Percentiles rank a stretch among this genome's conserved stretches.
phyloP scores from a whole-genome alignment of 23 tunicate species.

The Halocynthia aurantium region DNA sequence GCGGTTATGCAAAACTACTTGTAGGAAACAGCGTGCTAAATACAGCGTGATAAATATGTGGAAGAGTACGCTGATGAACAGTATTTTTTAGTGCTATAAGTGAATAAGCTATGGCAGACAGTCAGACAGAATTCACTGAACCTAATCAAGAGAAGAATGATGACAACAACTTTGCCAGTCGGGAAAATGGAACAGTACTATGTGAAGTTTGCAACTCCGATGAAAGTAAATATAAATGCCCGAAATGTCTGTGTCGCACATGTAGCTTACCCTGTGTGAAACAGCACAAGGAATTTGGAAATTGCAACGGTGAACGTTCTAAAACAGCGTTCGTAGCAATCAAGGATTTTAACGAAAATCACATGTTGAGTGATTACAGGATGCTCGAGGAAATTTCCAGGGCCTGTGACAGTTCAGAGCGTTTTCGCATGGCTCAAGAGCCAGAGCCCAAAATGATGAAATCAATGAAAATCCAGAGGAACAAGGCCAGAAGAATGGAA shows the following conservation, averaged over 20 bases:
- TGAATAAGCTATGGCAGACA: too few species aligned
- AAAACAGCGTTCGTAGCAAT: constrained; percentile 19
- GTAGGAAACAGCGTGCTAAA: too few species aligned
- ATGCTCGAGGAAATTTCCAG: constrained; percentile 22
- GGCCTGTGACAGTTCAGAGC: constrained; percentile 1
- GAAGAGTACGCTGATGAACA: too few species aligned
- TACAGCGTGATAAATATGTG: too few species aligned
- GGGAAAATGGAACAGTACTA: neutral
- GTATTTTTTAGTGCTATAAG: too few species aligned
- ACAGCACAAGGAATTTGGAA: neutral
- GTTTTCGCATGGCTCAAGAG: neutral
- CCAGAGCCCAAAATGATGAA: neutral
- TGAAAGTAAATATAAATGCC: constrained; percentile 15
- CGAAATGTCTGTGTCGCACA: constrained; percentile 13
- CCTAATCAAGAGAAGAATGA: too few species aligned
- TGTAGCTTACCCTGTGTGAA: constrained; percentile 18
- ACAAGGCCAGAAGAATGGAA: constrained; percentile 3
- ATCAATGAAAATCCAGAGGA: neutral
- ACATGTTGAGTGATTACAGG: constrained; percentile 27
- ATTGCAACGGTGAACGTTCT: constrained; percentile 20
- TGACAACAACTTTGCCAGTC: too few species aligned
- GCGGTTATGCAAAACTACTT: too few species aligned
- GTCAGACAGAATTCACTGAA: too few species aligned
- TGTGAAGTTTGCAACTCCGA: constrained; percentile 2
- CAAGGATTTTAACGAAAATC: constrained; percentile 8